Evolutionary conservation across 2,888 invertebrate species (phyloP).

Genomic region (Busseola fusca): DNA sequence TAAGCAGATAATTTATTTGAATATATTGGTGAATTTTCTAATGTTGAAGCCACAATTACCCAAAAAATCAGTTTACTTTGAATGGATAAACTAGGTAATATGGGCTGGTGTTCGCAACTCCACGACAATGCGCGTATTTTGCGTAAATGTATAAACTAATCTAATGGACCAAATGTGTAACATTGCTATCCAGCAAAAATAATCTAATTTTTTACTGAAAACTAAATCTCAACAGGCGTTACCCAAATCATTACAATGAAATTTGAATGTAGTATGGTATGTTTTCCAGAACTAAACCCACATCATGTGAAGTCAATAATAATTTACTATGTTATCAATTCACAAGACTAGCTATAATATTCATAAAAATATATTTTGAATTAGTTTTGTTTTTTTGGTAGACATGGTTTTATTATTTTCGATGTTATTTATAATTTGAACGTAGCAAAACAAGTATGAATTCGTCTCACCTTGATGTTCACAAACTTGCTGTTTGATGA

Average conservation of each 20-base stretch:
- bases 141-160: background rate
- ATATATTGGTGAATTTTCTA: background rate
- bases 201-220: background rate
- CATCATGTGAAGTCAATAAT: background rate
- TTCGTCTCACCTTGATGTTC: conserved; percentile 15
- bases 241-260: background rate
- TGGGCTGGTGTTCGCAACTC: too few species aligned
- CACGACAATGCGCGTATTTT: too few species aligned
- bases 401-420: background rate
- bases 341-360: background rate
- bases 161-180: too few species aligned
- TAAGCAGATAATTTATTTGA: background rate
- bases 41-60: background rate
- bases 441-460: background rate
- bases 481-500: background rate
- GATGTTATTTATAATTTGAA: background rate
- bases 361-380: background rate
- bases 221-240: background rate
- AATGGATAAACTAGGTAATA: too few species aligned
- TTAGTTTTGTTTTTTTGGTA: too few species aligned
- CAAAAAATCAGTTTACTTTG: background rate
- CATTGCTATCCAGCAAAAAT: background rate
- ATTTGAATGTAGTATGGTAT: background rate
- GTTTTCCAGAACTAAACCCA: background rate
- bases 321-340: background rate